phyloP scores from a whole-genome alignment of 2,888 invertebrate species.

The Drosophila villosipedis region DNA sequence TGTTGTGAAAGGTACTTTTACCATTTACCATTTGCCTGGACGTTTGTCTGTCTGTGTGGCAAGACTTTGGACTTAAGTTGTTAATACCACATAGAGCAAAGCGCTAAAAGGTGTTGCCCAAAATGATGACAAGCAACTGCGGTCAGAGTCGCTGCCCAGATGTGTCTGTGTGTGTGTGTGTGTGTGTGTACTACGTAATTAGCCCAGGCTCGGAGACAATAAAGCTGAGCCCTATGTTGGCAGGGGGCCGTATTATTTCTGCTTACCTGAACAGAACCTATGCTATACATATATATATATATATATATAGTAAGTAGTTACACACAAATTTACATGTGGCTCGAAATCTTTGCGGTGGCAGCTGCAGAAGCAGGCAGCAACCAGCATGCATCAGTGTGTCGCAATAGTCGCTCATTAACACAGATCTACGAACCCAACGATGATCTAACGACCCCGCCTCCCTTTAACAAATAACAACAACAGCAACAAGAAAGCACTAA shows the following conservation, averaged over 20 bases:
- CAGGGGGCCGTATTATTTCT: slow-evolving; percentile 35
- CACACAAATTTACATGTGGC: slow-evolving; percentile 44
- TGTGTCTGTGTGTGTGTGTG: neutral
- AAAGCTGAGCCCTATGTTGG: slow-evolving; percentile 15
- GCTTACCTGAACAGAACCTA: slow-evolving; percentile 26
- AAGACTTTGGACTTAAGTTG: slow-evolving; percentile 45
- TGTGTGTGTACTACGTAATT: slow-evolving; percentile 44
- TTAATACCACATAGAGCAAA: slow-evolving; percentile 35
- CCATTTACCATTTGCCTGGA: slow-evolving; percentile 28
- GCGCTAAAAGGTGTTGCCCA: slow-evolving; percentile 54
- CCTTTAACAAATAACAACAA: neutral
- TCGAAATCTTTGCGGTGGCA: slow-evolving; percentile 24
- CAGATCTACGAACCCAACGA: slow-evolving; percentile 15
- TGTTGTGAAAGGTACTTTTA: slow-evolving; percentile 4
- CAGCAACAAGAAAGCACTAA: slow-evolving; percentile 10
- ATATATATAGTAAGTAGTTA: slow-evolving; percentile 28
- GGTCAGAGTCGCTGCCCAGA: slow-evolving; percentile 17
- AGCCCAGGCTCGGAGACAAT: slow-evolving; percentile 30
- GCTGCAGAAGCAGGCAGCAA: slow-evolving; percentile 21
- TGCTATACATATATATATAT: neutral
- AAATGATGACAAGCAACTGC: slow-evolving; percentile 41
- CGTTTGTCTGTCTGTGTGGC: slow-evolving; percentile 5
- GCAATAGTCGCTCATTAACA: slow-evolving; percentile 52
- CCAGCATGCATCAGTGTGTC: slow-evolving; percentile 29
- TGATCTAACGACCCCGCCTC: slow-evolving; percentile 41